These are phyloP conservation scores for Choristoneura rosaceana DNA, from an alignment of 2,888 invertebrate genomes.

Conservation along the genomic window DNA sequence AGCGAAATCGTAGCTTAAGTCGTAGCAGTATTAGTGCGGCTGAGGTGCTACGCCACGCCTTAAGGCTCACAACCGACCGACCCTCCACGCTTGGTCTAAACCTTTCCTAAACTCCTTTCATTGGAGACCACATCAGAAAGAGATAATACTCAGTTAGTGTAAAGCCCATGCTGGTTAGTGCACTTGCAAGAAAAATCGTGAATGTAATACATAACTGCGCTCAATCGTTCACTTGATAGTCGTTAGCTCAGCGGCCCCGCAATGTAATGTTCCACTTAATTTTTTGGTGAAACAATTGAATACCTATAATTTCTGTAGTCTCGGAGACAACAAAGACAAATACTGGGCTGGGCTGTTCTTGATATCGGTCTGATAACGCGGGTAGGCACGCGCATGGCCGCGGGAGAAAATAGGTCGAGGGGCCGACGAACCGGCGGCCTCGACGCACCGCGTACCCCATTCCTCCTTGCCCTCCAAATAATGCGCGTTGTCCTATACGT, in stretches of 20 bases:
- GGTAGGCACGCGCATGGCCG: slow-evolving; percentile 73
- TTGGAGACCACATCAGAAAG: neutral
- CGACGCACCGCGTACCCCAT: slow-evolving; percentile 65
- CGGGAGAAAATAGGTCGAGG: slow-evolving; percentile 77
- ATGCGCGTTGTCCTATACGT: neutral
- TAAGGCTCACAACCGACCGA: slow-evolving; percentile 9
- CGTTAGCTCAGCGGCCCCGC: neutral
- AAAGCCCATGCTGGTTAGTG: neutral
- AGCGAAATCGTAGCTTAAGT: slow-evolving; percentile 16
- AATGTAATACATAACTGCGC: neutral
- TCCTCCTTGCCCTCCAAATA: slow-evolving; percentile 49
- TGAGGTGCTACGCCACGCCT: slow-evolving; percentile 28
- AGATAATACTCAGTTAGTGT: neutral
- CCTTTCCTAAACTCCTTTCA: neutral
- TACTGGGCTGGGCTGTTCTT: slow-evolving; percentile 64
- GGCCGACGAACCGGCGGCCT: slow-evolving; percentile 78
- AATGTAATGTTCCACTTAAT: neutral
- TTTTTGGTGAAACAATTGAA: neutral
- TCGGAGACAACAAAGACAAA: slow-evolving; percentile 39
- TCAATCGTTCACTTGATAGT: neutral
- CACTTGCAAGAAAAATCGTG: neutral
- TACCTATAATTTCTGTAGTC: slow-evolving; percentile 18
- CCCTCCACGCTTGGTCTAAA: neutral
- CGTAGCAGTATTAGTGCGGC: slow-evolving; percentile 23
- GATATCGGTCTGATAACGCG: slow-evolving; percentile 75